These are phyloP conservation scores for Zeuzera pyrina DNA, from an alignment of 2,888 invertebrate species.

Conservation along the genomic window DNA sequence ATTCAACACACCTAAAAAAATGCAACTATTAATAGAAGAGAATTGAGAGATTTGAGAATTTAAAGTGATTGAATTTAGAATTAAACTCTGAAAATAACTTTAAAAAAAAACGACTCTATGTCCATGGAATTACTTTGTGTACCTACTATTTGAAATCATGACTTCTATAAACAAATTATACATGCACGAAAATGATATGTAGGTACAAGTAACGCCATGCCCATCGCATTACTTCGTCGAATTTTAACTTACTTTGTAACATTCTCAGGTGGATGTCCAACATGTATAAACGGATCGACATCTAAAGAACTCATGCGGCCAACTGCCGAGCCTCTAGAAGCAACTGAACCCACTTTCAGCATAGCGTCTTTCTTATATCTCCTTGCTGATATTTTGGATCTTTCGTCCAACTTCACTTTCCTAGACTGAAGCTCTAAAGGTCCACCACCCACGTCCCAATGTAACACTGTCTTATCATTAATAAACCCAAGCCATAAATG, in stretches of 20 bases:
- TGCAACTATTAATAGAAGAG: too few species aligned
- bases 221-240: too few species aligned
- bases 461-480: constrained; percentile 44
- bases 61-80: too few species aligned
- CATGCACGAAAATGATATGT: too few species aligned
- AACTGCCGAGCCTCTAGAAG: constrained; percentile 44
- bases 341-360: constrained; percentile 44
- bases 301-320: constrained; percentile 60
- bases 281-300: constrained; percentile 51
- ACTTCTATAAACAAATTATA: too few species aligned
- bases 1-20: too few species aligned
- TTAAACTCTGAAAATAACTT: too few species aligned
- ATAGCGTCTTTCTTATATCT: constrained; percentile 60
- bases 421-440: constrained; percentile 48
- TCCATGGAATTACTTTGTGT: too few species aligned
- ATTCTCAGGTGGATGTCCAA: constrained; percentile 56
- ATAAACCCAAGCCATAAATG: constrained; percentile 62
- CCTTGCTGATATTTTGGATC: constrained; percentile 50
- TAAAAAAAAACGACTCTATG: too few species aligned
- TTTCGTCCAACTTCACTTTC: constrained; percentile 45
- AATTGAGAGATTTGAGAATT: too few species aligned
- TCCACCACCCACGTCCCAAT: constrained; percentile 60
- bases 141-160: too few species aligned
- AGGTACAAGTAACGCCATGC: too few species aligned
- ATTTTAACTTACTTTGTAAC: constrained; percentile 58